phyloP scores from a whole-genome alignment of 2,113 vertebrate species.

The Mesembrinibis cayennensis region DNA sequence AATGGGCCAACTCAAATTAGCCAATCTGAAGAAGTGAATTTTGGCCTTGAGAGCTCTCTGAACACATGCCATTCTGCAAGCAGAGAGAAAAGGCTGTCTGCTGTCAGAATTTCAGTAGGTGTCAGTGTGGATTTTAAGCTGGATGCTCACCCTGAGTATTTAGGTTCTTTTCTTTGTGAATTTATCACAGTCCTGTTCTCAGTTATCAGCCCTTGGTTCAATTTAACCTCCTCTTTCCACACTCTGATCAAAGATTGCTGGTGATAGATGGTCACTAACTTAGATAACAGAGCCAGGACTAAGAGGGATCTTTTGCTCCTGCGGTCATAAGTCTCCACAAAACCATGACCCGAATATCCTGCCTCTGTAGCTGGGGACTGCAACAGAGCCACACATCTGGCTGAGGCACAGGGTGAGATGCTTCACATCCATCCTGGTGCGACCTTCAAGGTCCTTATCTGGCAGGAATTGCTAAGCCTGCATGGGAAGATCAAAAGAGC shows the following conservation, averaged over 20 bases:
- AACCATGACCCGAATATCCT: not conserved
- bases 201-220: not conserved
- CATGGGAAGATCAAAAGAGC: slow-evolving; percentile 39
- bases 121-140: slow-evolving; percentile 57
- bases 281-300: not conserved
- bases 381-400: not conserved
- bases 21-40: slow-evolving; percentile 27
- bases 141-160: not conserved
- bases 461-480: not conserved
- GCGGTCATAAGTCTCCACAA: not conserved
- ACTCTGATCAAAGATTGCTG: not conserved
- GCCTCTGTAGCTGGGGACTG: not conserved
- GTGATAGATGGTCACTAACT: not conserved
- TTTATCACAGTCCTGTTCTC: not conserved
- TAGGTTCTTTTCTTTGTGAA: not conserved
- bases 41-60: slow-evolving; percentile 11
- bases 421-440: not conserved
- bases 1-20: slow-evolving; percentile 47
- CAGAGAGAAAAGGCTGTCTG: slow-evolving; percentile 7
- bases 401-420: not conserved
- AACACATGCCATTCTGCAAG: not conserved
- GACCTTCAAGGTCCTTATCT: not conserved
- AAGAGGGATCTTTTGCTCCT: not conserved
- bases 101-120: slow-evolving; percentile 43
- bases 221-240: not conserved